Evolutionary conservation across 2,797 vertebrate genomes (phyloP).

Genomic region (Hylomyscus alleni): DNA sequence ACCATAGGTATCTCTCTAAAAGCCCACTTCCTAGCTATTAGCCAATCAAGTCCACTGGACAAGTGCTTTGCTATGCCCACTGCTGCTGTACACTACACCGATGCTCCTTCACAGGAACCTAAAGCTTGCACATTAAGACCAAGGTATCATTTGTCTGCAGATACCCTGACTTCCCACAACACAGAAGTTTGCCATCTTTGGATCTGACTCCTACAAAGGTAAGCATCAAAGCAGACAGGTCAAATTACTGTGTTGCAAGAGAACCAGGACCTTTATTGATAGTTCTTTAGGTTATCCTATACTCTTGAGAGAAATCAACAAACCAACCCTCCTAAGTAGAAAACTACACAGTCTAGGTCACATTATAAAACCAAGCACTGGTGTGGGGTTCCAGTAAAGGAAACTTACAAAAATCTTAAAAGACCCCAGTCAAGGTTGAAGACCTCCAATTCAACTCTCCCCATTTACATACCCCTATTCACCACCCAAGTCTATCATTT

Average conservation of each 20-base stretch:
- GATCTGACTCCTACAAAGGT: constrained; percentile 11
- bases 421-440: background rate
- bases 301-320: constrained; percentile 21
- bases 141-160: background rate
- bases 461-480: no score
- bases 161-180: background rate
- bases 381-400: background rate
- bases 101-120: background rate
- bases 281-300: constrained; percentile 71
- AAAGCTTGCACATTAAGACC: constrained; percentile 13
- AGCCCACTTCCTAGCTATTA: constrained; percentile 67
- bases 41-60: constrained; percentile 35
- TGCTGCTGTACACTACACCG: constrained; percentile 60
- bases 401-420: background rate
- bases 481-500: background rate
- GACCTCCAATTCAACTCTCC: background rate
- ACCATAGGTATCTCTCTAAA: constrained; percentile 24
- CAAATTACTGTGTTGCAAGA: background rate
- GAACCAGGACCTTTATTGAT: constrained; percentile 52
- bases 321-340: background rate
- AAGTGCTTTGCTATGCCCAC: constrained; percentile 25
- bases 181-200: background rate
- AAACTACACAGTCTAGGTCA: constrained; percentile 50
- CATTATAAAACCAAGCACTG: background rate
- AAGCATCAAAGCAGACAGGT: background rate